Evolutionary conservation across 2,113 vertebrate species (phyloP).

Genomic region (Sturnira hondurensis): DNA sequence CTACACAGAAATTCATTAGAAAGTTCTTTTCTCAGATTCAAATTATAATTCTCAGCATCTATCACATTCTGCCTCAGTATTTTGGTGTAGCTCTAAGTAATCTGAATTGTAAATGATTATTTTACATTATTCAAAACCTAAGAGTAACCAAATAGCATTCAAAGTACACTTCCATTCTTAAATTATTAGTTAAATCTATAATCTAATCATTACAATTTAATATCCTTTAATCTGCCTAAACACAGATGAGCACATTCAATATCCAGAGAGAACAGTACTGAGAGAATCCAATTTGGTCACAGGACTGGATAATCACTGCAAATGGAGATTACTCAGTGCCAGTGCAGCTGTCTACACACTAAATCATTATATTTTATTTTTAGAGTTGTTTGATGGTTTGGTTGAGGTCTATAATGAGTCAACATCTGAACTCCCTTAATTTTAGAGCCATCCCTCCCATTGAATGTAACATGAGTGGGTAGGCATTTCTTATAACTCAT

Average conservation of each 20-base stretch:
- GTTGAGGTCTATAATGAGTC: not conserved
- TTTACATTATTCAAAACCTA: constrained; percentile 40
- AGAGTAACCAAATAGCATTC: constrained; percentile 8
- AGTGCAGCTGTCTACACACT: constrained; percentile 15
- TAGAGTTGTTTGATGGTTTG: constrained; percentile 24
- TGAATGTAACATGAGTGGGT: not conserved
- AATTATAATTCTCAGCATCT: not conserved
- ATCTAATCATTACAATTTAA: constrained; percentile 34
- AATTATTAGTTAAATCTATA: constrained; percentile 16
- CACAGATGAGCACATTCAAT: constrained; percentile 35
- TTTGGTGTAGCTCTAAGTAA: not conserved
- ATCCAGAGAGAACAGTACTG: not conserved
- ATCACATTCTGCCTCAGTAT: not conserved
- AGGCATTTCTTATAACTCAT: not conserved
- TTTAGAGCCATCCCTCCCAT: constrained; percentile 13
- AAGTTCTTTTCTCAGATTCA: constrained; percentile 7
- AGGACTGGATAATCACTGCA: constrained; percentile 10
- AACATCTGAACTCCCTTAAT: constrained; percentile 31
- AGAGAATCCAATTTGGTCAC: constrained; percentile 44
- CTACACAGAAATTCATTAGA: not conserved
- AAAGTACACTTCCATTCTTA: constrained; percentile 33
- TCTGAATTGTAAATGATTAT: constrained; percentile 26
- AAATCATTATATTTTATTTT: constrained; percentile 49
- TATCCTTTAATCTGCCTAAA: constrained; percentile 45
- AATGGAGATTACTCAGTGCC: not conserved